These are phyloP conservation scores for Drosophila histrio DNA, from an alignment of 2,888 invertebrate species.

Conservation along the genomic window DNA sequence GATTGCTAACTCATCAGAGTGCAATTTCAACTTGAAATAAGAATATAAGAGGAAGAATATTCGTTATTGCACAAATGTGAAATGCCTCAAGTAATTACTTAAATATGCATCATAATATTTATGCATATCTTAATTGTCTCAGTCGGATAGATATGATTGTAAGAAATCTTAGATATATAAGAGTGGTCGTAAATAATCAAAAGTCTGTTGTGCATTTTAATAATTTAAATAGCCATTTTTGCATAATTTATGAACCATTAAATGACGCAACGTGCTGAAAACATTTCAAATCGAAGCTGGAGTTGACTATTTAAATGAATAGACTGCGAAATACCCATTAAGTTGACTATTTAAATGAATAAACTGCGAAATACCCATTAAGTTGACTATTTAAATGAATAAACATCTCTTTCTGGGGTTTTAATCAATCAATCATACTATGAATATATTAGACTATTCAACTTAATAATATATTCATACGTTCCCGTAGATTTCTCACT, in stretches of 20 bases:
- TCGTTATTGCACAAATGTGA: background rate
- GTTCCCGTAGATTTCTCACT: no score
- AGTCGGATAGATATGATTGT: background rate
- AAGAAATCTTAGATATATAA: background rate
- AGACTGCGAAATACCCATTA: no score
- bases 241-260: constrained; percentile 47
- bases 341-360: no score
- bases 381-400: no score
- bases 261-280: constrained; percentile 23
- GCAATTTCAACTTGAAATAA: constrained; percentile 35
- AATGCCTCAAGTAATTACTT: constrained; percentile 15
- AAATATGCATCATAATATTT: background rate
- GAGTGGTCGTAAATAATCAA: constrained; percentile 2
- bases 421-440: no score
- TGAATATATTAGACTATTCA: no score
- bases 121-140: constrained; percentile 27
- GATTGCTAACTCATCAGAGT: constrained; percentile 31
- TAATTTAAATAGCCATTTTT: constrained; percentile 36
- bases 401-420: no score
- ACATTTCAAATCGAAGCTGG: constrained; percentile 42
- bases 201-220: constrained; percentile 30
- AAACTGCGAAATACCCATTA: no score
- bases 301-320: no score
- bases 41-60: constrained; percentile 28
- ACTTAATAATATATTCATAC: no score